Evolutionary conservation across 2,888 invertebrate species (phyloP).

Genomic region (Stomorhina lunata): DNA sequence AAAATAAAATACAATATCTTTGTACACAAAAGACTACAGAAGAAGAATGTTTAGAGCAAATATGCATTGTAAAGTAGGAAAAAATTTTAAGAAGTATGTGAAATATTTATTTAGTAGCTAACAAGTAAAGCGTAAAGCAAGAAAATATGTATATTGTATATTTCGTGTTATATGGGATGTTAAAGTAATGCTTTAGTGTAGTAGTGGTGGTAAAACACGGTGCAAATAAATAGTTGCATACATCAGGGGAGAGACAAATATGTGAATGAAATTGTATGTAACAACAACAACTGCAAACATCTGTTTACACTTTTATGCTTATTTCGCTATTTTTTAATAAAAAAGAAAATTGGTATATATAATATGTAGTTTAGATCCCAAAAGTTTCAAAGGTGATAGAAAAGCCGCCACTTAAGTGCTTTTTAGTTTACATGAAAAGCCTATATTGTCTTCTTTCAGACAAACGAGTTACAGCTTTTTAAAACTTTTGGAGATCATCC

Average conservation of each 20-base stretch:
- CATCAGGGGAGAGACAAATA: constrained; percentile 46
- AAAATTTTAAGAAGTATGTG: constrained; percentile 24
- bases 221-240: constrained; percentile 52
- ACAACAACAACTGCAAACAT: background rate
- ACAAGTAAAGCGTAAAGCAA: constrained; percentile 49
- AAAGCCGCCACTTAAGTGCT: no score
- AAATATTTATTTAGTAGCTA: constrained; percentile 56
- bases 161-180: background rate
- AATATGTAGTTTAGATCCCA: no score
- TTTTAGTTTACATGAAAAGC: no score
- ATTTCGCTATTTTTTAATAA: constrained; percentile 22
- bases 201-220: constrained; percentile 8
- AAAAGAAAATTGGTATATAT: no score
- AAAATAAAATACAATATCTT: background rate
- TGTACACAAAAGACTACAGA: background rate
- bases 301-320: constrained; percentile 10
- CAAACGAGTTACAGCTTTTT: no score
- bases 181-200: background rate
- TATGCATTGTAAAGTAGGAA: constrained; percentile 29
- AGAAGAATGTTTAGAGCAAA: constrained; percentile 28
- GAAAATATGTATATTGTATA: background rate
- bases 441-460: no score
- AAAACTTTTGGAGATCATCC: no score
- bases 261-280: background rate
- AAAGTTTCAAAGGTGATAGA: no score